Conservation (phyloP, 2,888 invertebrate genomes). For the Physocephala rufipes region DNA sequence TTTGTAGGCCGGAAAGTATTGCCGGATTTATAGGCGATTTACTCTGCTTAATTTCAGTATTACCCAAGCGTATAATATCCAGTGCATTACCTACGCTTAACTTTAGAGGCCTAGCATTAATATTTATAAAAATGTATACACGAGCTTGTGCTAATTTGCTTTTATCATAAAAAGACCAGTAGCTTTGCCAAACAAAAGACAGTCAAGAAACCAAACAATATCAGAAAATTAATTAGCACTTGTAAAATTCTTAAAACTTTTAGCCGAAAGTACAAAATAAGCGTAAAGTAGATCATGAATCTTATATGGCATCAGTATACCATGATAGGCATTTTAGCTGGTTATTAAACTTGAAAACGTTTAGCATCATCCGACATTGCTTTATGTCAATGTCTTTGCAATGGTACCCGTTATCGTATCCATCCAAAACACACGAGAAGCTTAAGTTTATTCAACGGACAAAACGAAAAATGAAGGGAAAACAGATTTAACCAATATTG, state of each 20-base stretch:
- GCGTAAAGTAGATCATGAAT: background rate
- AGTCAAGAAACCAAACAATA: background rate
- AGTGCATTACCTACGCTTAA: background rate
- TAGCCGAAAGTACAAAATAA: constrained; percentile 62
- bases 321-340: background rate
- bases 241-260: constrained; percentile 61
- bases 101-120: no score
- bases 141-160: no score
- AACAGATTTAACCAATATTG: constrained; percentile 17
- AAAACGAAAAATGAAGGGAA: background rate
- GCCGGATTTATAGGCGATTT: no score
- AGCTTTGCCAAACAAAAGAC: background rate
- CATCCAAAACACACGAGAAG: constrained; percentile 32
- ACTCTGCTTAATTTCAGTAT: no score
- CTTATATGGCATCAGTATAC: background rate
- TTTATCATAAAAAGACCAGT: background rate
- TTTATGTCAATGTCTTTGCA: background rate
- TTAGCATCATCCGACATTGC: background rate
- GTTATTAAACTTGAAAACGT: background rate
- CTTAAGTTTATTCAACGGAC: background rate
- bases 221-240: constrained; percentile 53
- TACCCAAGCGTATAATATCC: no score
- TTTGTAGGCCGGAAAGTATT: no score
- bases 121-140: no score
- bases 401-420: constrained; percentile 34